phyloP scores from a whole-genome alignment of 2,797 vertebrate genomes.

The Saxicola maurus region DNA sequence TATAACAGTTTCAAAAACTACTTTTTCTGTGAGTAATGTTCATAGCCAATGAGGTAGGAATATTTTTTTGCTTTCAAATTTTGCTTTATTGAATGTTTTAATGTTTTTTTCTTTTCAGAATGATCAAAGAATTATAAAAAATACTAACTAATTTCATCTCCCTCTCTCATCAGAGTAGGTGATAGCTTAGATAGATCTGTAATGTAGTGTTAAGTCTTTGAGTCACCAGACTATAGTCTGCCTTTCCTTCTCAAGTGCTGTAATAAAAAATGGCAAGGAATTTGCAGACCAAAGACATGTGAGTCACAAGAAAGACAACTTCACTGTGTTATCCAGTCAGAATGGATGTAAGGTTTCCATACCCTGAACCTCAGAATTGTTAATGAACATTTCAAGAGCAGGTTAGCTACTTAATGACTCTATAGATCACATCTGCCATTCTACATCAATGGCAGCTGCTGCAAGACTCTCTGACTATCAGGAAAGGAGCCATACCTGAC shows the following conservation, averaged over 20 bases:
- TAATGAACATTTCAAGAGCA: background rate
- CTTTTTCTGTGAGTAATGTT: background rate
- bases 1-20: background rate
- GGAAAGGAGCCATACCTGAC: background rate
- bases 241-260: background rate
- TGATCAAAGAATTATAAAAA: background rate
- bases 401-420: background rate
- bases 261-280: background rate
- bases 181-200: background rate
- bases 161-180: background rate
- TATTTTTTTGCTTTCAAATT: background rate
- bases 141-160: background rate
- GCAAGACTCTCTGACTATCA: background rate
- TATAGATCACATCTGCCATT: background rate
- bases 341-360: background rate
- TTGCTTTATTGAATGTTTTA: background rate
- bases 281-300: background rate
- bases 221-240: background rate
- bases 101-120: background rate
- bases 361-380: background rate
- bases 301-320: background rate
- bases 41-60: background rate
- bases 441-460: background rate
- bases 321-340: background rate
- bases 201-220: background rate